phyloP scores from a whole-genome alignment of 2,113 vertebrate genomes.

The Furnarius figulus region DNA sequence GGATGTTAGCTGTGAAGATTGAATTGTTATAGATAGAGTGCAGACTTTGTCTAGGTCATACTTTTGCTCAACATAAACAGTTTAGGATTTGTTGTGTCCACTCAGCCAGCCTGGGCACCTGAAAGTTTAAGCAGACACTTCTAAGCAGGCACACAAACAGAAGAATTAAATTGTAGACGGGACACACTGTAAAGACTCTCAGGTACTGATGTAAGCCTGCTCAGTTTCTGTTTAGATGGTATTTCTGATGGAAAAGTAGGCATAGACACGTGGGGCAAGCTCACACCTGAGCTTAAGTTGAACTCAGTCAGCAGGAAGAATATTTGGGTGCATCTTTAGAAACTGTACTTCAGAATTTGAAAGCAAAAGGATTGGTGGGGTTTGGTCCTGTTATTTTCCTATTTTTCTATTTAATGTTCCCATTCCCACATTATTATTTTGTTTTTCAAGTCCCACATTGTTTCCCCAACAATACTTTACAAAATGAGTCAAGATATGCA shows the following conservation, averaged over 20 bases:
- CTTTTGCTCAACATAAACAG: background rate
- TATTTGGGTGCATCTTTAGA: background rate
- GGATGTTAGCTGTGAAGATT: background rate
- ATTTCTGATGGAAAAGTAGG: background rate
- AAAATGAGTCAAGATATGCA: background rate
- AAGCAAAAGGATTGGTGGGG: accelerated
- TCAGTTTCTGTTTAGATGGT: background rate
- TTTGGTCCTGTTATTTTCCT: background rate
- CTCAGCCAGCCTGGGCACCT: background rate
- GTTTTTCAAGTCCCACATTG: background rate
- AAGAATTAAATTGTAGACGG: background rate
- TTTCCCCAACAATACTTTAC: background rate
- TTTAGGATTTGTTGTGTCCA: background rate
- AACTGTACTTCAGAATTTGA: background rate
- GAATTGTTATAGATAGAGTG: background rate
- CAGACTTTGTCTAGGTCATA: background rate
- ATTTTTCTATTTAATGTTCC: background rate
- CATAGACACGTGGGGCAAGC: background rate
- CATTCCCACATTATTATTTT: background rate
- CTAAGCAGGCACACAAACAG: background rate
- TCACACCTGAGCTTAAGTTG: background rate
- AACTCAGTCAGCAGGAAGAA: background rate
- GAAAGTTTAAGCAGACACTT: background rate
- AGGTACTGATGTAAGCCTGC: background rate
- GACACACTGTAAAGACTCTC: background rate